Evolutionary conservation across 2,797 vertebrate species (phyloP).

Genomic region (Lepilemur septentrionalis): DNA sequence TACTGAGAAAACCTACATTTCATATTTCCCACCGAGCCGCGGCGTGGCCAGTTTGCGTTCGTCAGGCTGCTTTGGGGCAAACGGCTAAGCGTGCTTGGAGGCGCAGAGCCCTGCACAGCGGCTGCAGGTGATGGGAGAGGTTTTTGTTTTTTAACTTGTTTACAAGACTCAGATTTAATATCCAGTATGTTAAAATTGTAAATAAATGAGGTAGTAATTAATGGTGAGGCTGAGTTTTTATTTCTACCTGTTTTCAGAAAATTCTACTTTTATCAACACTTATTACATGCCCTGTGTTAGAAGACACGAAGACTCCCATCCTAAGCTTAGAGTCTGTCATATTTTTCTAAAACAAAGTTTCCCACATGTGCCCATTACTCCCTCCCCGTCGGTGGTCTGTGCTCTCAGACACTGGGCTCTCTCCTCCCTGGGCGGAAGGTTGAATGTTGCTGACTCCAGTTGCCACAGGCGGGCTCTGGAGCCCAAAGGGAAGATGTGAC

Average conservation of each 20-base stretch:
- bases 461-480: neutral
- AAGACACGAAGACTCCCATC: neutral
- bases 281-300: neutral
- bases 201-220: neutral
- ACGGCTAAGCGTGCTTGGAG: neutral
- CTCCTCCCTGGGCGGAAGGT: no score
- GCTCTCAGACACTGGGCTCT: neutral
- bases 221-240: neutral
- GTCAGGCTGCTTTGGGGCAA: neutral
- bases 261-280: neutral
- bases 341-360: neutral
- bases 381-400: neutral
- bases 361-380: accelerated
- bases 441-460: neutral
- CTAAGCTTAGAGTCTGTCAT: neutral
- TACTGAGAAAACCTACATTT: neutral
- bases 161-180: neutral
- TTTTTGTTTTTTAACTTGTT: neutral
- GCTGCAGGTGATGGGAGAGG: neutral
- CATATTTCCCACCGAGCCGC: neutral
- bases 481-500: neutral
- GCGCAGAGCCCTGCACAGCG: neutral
- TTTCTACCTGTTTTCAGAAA: neutral
- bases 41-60: neutral
- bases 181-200: neutral